These are phyloP conservation scores for Pomatorhinus ruficollis DNA, from an alignment of 2,113 vertebrate genomes.

Conservation along the genomic window DNA sequence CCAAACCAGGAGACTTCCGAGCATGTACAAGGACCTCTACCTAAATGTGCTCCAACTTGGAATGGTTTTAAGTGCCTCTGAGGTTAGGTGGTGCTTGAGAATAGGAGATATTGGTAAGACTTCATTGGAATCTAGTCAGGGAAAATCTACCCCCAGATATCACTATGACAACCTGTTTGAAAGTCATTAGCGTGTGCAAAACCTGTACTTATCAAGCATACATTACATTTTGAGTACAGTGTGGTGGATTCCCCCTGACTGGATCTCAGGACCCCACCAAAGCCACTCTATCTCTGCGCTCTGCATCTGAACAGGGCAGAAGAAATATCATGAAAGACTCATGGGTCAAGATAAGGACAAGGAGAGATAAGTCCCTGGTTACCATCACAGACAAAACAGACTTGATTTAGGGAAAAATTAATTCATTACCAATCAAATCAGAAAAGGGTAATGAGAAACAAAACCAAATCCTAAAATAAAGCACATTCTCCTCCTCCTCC, in stretches of 20 bases:
- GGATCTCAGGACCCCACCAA: neutral
- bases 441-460: neutral
- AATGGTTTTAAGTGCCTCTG: constrained; percentile 38
- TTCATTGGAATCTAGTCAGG: neutral
- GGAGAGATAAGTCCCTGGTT: neutral
- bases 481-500: neutral
- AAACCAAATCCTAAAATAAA: neutral
- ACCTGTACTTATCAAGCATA: neutral
- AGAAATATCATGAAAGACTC: neutral
- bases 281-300: neutral
- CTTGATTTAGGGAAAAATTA: neutral
- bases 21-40: constrained; percentile 17
- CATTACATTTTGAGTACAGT: neutral
- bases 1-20: constrained; percentile 61
- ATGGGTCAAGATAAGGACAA: neutral
- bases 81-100: constrained; percentile 60
- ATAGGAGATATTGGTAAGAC: constrained; percentile 7
- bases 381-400: accelerated
- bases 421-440: neutral
- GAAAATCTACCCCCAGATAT: neutral
- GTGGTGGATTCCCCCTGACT: neutral
- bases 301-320: neutral
- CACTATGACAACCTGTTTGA: neutral
- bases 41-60: constrained; percentile 52
- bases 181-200: neutral